These are phyloP conservation scores for Siphlonurus alternatus DNA, from an alignment of 2,888 invertebrate species.

Conservation along the genomic window DNA sequence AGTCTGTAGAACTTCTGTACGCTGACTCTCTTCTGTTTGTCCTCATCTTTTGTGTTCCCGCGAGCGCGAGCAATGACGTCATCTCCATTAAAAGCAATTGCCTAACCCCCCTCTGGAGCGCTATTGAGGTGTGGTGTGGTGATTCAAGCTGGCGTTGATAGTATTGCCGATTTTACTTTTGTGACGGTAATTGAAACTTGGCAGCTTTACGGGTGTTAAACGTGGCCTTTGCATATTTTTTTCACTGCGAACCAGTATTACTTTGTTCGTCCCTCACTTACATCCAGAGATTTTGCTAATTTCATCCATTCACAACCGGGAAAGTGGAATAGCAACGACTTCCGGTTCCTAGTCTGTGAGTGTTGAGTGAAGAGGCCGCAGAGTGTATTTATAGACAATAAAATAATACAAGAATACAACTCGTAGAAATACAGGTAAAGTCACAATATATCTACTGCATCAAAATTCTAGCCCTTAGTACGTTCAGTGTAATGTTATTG, in stretches of 20 bases:
- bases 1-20: not conserved
- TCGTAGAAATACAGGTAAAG: not conserved
- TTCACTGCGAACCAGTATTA: not conserved
- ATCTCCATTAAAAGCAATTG: slow-evolving; percentile 9
- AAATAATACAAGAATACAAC: not conserved
- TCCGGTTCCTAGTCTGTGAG: not conserved
- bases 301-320: not conserved
- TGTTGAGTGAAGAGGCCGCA: not conserved
- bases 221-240: not conserved
- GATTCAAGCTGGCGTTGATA: slow-evolving; percentile 5
- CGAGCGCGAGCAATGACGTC: not conserved
- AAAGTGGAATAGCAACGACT: not conserved
- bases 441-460: not conserved
- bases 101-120: slow-evolving; percentile 9
- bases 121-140: slow-evolving; percentile 9
- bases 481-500: too few species aligned
- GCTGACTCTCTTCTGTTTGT: not conserved
- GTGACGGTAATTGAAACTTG: not conserved
- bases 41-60: not conserved
- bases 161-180: not conserved
- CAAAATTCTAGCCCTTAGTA: too few species aligned
- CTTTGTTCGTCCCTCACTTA: not conserved
- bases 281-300: not conserved
- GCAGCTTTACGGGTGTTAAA: not conserved
- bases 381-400: not conserved